Percentiles rank a stretch among this genome's conserved stretches.
Conservation (phyloP, 1,140 invertebrate species). For the Probaryconus sp. region DNA sequence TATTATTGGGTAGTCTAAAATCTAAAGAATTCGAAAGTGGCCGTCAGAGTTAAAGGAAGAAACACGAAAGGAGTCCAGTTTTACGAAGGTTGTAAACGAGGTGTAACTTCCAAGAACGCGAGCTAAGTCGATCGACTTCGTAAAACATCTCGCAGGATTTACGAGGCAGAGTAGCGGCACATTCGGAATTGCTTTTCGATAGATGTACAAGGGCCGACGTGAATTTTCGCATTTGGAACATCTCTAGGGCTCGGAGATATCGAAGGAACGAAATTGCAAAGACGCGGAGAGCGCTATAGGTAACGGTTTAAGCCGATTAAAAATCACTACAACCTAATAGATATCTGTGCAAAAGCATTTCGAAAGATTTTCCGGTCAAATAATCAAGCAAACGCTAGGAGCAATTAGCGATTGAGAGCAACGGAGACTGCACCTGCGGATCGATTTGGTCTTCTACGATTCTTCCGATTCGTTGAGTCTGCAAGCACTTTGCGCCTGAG, state of each 20-base stretch:
- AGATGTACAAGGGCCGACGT: slow-evolving; percentile 52
- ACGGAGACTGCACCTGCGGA: slow-evolving; percentile 30
- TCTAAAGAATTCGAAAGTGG: too few relatives aligned
- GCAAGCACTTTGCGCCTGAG: slow-evolving; percentile 54
- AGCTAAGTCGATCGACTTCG: slow-evolving; percentile 17
- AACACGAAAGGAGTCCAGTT: slow-evolving; percentile 33
- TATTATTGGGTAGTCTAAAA: too few relatives aligned
- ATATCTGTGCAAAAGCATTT: slow-evolving; percentile 42
- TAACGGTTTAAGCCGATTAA: slow-evolving; percentile 57
- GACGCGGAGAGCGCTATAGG: slow-evolving; percentile 30
- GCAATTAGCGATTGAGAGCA: slow-evolving; percentile 62
- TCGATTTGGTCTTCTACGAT: slow-evolving; percentile 53
- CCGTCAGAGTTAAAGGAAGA: too few relatives aligned
- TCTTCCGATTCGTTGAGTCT: slow-evolving; percentile 57
- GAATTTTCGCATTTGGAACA: slow-evolving; percentile 58
- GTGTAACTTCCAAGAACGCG: slow-evolving; percentile 8
- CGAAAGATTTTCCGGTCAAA: slow-evolving; percentile 62
- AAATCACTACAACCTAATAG: slow-evolving; percentile 61
- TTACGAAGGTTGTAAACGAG: slow-evolving; percentile 43
- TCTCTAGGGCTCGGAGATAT: slow-evolving; percentile 45
- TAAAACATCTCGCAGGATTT: slow-evolving; percentile 42
- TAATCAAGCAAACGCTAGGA: slow-evolving; percentile 59
- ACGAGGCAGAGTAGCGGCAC: slow-evolving; percentile 51
- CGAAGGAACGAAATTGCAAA: slow-evolving; percentile 33
- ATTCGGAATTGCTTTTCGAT: slow-evolving; percentile 58